Base-by-base conservation (phyloP, 2,797 vertebrate genomes). In the Thalassophryne amazonica region DNA sequence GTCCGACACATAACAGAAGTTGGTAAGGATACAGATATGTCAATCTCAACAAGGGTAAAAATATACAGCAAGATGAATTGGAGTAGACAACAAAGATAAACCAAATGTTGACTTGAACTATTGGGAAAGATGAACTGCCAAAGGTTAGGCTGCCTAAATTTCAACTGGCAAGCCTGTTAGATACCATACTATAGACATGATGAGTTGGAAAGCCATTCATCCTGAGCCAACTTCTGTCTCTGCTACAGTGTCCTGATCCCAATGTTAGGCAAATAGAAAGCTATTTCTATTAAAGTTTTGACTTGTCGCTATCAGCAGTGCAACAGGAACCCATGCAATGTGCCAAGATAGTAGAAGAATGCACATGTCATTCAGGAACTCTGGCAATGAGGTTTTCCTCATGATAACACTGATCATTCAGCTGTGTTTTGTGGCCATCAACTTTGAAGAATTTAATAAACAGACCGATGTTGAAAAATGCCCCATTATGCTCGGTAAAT, bases 231-330 rank as follows among this genome's bases (percentile, higher is more conserved):
- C 25, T 40, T 15, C 17, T 19, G 29, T 32, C 55, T 18, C 9
- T 16, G 39, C 46, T 52, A 4, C 46, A 69, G 68, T 59, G 35
- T 56, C 60, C 58, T 46, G 49, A 61, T 64, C 45, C 39, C 24
- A 27, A 49, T 3, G 7, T 19, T 38, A 32, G 57, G 23, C 55
- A 7, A 4, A 39, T 49, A 36, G 31, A 39, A 51, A 68, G 53
- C 30, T 48, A 22, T 55, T 71, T 50, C 54, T 73, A 45, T 76
- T 69, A 60, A 65, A 59, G 52, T 63, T 60, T n/a, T n/a, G n/a
- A n/a, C n/a, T n/a, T n/a, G n/a, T n/a, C n/a, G 30, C 24, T 36
- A 27, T 60, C 38, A 31, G 20, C 45, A n/a, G n/a, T n/a, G n/a
- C n/a, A n/a, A 50, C 56, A 60, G 39, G 57, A 51, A 56, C 62